Evolutionary conservation across 2,797 vertebrate genomes (phyloP), one percentile per base, ranked within the genome.

Genomic region (Ateles fusciceps): DNA sequence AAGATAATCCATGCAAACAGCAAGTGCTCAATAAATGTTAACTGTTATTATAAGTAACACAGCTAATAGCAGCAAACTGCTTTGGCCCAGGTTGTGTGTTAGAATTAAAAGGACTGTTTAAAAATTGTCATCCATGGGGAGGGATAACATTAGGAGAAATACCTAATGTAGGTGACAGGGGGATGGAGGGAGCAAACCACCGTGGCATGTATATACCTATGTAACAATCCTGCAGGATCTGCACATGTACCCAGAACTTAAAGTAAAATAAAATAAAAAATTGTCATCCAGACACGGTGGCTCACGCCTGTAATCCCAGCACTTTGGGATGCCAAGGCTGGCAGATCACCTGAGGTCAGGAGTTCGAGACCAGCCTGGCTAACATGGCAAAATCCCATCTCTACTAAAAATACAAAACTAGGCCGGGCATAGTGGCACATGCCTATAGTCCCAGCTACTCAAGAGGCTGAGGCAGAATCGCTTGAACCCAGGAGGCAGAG

Each of bases 101-200:
- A 94, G 72, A 88, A 71, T 59, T 87, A 61, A 96, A 97, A 72
- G n/a, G 50, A 78, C 7, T 24, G 5, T 80, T 95, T 89, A n/a
- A 84, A 84, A 33, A 84, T 39, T 68, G 15, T 72, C n/a, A 21
- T 36, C n/a, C n/a, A 72, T 55, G 52, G 52, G 52, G 52, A 55
- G 52, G 52, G 52, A 22, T 55, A 55, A 55, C 52, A 55, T 22
- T 55, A 3, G 52, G 21, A 55, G 52, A 55, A 55, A 55, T 22
- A 22, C 7, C 52, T 55, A 22, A 9, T 55, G 21, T 55, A 55
- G 21, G 21, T 55, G 52, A 55, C 52, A 22, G 52, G 7, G 7
- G 21, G 21, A 55, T 55, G 52, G 52, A 55, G 52, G 52, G 21
- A 55, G 52, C 21, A 55, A 22, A 55, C 52, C 52, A 55, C 52